Percentiles rank a stretch among this genome's conserved stretches.
Evolutionary conservation across 2,113 vertebrate species (phyloP).

Genomic region (Pedionomus torquatus): DNA sequence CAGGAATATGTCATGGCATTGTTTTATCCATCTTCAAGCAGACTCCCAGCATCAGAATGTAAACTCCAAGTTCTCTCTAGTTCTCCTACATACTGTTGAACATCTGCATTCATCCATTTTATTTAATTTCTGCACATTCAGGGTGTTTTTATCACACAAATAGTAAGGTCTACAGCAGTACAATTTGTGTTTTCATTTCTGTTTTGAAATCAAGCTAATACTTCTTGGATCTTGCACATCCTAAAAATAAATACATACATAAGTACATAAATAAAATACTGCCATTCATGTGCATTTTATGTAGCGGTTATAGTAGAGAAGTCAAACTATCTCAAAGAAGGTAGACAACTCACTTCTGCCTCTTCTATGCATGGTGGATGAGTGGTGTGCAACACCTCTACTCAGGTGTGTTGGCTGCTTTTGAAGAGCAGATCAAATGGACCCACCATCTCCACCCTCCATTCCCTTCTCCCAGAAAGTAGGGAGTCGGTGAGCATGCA

Average conservation of each 20-base stretch:
- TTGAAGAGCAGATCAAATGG: not conserved
- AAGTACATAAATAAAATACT: not conserved
- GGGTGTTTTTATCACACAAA: not conserved
- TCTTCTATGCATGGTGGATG: not conserved
- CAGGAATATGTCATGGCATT: not conserved
- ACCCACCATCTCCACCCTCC: not conserved
- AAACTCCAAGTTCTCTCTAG: not conserved
- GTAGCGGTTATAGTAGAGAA: not conserved
- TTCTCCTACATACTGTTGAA: not conserved
- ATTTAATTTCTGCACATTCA: not conserved
- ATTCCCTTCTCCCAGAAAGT: not conserved
- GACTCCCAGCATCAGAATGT: not conserved
- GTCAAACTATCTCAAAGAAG: not conserved
- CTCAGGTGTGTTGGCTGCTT: not conserved
- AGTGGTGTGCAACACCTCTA: not conserved
- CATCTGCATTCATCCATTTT: not conserved
- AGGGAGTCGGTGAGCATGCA: not conserved
- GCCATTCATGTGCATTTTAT: not conserved
- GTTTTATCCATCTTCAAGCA: not conserved
- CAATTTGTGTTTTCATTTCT: not conserved
- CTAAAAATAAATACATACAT: not conserved
- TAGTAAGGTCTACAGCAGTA: not conserved
- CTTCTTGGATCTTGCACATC: not conserved
- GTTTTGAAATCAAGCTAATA: not conserved
- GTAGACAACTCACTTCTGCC: not conserved